Percentiles rank a stretch among this genome's conserved stretches.
phyloP scores from a whole-genome alignment of 2,797 vertebrate genomes.

The Hirundo rustica region DNA sequence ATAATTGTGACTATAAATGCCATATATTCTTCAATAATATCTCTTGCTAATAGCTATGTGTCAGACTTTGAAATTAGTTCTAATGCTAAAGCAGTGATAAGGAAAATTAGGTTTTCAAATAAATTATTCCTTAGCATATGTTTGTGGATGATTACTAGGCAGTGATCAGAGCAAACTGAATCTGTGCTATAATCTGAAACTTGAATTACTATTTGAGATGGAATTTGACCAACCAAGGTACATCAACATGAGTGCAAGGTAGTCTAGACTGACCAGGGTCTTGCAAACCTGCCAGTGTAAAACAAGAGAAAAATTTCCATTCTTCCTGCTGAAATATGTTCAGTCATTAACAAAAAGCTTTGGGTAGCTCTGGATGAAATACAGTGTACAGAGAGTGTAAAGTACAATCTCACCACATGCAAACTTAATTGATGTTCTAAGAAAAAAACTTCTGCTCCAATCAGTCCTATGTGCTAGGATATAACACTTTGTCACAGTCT shows the following conservation, averaged over 20 bases:
- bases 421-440: neutral
- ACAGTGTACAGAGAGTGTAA: neutral
- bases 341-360: neutral
- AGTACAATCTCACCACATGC: neutral
- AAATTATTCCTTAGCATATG: neutral
- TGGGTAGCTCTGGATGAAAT: neutral
- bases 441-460: neutral
- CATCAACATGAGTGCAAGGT: neutral
- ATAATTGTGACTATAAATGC: constrained; percentile 43
- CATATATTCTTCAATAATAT: neutral
- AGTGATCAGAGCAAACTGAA: neutral
- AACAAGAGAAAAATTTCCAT: neutral
- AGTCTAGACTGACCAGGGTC: neutral
- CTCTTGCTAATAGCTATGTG: constrained; percentile 9
- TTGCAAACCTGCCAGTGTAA: neutral
- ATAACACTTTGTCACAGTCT: neutral
- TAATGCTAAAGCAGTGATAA: constrained; percentile 1
- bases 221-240: neutral
- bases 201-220: neutral
- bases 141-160: neutral
- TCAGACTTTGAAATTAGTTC: constrained; percentile 18
- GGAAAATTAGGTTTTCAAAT: neutral
- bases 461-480: neutral
- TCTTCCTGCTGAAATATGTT: neutral
- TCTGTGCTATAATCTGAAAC: neutral